phyloP scores from a whole-genome alignment of 2,113 vertebrate genomes.

The Phrynosoma platyrhinos region DNA sequence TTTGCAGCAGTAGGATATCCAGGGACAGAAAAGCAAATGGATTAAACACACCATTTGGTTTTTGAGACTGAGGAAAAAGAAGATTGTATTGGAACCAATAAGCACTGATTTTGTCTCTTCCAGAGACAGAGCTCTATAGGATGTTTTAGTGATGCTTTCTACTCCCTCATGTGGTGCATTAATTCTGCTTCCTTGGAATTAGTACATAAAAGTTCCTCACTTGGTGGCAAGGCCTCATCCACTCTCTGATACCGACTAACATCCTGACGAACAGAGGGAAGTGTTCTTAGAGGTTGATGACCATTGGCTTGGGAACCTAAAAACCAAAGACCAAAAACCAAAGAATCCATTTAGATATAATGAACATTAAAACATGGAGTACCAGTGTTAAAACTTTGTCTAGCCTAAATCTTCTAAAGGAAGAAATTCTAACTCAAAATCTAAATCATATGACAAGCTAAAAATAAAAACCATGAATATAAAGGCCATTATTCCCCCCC shows the following conservation, averaged over 20 bases:
- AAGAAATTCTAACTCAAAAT: no score
- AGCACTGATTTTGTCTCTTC: not conserved
- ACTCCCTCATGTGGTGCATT: not conserved
- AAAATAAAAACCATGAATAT: not conserved
- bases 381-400: not conserved
- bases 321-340: constrained; percentile 31
- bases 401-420: not conserved
- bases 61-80: not conserved
- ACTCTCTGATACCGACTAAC: constrained; percentile 97
- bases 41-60: not conserved
- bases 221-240: constrained; percentile 97
- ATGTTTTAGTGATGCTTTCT: not conserved
- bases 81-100: not conserved
- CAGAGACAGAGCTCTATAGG: no score
- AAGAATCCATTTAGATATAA: constrained; percentile 3
- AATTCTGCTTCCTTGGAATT: not conserved
- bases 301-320: constrained; percentile 87
- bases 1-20: not conserved
- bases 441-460: not conserved
- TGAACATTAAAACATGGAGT: not conserved
- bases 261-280: constrained; percentile 94
- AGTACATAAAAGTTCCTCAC: constrained; percentile 81
- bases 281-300: constrained; percentile 87
- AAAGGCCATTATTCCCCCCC: not conserved
- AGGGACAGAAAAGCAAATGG: not conserved